Conservation (phyloP, 2,113 vertebrate genomes). For the Chaenogobius annularis region DNA sequence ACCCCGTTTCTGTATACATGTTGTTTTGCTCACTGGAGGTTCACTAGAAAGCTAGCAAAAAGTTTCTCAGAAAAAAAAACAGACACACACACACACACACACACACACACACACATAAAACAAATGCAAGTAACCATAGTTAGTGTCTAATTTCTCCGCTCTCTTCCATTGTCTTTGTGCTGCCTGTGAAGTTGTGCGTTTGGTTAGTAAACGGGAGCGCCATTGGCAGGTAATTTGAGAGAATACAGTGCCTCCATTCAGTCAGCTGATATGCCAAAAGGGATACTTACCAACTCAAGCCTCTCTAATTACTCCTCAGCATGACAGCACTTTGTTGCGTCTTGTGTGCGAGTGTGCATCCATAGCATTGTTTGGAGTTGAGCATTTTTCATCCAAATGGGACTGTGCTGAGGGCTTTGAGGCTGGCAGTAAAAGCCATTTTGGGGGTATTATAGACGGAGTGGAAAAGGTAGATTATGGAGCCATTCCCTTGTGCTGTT, state of each 20-base stretch:
- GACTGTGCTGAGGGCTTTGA: constrained; percentile 64
- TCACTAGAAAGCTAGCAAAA: no score
- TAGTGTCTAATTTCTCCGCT: constrained; percentile 17
- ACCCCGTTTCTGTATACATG: no score
- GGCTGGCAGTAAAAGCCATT: constrained; percentile 67
- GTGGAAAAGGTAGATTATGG: constrained; percentile 72
- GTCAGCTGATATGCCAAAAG: constrained; percentile 41
- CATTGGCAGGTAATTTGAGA: constrained; percentile 44
- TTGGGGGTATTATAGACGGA: constrained; percentile 77
- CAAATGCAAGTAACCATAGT: background rate
- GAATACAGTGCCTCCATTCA: constrained; percentile 34
- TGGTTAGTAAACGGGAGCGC: constrained; percentile 23
- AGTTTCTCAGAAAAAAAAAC: no score
- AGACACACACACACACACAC: no score
- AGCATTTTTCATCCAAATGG: constrained; percentile 78
- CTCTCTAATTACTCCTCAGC: constrained; percentile 52
- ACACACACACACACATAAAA: no score
- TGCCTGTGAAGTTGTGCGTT: constrained; percentile 29
- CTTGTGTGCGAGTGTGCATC: constrained; percentile 27
- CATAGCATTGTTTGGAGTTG: constrained; percentile 49
- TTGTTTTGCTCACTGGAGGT: no score
- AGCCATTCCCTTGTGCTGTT: constrained; percentile 50
- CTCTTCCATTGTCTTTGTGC: constrained; percentile 2
- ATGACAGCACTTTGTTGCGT: constrained; percentile 44
- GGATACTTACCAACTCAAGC: constrained; percentile 39